phyloP scores from a whole-genome alignment of 2,797 vertebrate genomes.

The Sardinella longiceps region DNA sequence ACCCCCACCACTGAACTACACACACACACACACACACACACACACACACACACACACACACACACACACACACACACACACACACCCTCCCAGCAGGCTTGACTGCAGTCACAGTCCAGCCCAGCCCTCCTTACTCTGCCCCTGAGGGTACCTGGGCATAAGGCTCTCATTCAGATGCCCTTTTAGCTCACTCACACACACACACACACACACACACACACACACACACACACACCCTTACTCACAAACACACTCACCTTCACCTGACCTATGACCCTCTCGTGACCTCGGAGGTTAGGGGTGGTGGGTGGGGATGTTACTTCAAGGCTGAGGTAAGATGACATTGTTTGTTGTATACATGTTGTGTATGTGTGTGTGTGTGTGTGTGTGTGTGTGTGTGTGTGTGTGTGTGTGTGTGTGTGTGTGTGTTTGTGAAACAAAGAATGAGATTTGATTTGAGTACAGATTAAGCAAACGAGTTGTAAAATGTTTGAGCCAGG shows the following conservation, averaged over 20 bases:
- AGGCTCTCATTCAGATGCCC: background rate
- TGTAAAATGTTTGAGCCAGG: background rate
- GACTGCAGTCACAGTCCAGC: background rate
- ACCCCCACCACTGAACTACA: background rate
- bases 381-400: background rate
- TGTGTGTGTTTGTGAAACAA: background rate
- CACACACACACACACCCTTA: no score
- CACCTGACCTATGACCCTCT: background rate
- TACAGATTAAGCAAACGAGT: background rate
- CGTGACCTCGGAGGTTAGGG: background rate
- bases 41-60: no score
- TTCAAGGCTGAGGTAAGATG: background rate
- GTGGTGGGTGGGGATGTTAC: background rate
- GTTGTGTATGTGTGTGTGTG: background rate
- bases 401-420: background rate
- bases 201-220: no score
- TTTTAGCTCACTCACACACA: background rate
- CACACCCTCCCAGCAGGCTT: background rate
- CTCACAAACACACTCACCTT: background rate
- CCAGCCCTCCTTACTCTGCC: background rate
- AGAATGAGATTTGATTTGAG: background rate
- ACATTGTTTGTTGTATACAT: background rate
- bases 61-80: background rate
- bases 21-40: background rate
- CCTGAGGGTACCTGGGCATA: background rate